A percentile compares a stretch with the other conserved stretches of the same genome.
These are phyloP conservation scores for Arge pagana DNA, from an alignment of 2,888 invertebrate genomes.

Conservation along the genomic window DNA sequence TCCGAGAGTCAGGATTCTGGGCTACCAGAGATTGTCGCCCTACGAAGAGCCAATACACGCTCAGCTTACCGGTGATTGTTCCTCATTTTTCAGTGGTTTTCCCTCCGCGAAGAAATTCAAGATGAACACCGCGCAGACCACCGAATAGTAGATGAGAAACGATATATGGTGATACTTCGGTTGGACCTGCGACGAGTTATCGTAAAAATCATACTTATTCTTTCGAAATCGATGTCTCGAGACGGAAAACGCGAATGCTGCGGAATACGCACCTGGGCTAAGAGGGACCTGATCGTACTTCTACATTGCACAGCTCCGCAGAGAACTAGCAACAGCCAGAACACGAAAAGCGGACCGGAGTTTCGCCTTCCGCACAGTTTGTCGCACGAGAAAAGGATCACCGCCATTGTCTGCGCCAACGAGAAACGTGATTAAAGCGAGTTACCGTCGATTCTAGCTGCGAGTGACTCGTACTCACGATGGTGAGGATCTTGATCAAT, in stretches of 20 bases:
- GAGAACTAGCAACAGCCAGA: constrained; percentile 81
- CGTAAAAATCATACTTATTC: not conserved
- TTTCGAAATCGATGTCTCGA: not conserved
- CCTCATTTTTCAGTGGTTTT: constrained; percentile 59
- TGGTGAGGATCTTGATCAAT: constrained; percentile 75
- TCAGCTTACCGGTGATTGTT: constrained; percentile 11
- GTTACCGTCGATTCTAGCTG: too few relatives aligned
- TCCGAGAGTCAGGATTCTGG: too few relatives aligned
- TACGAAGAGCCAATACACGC: too few relatives aligned
- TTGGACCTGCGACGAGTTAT: constrained; percentile 41
- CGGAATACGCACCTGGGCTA: constrained; percentile 37
- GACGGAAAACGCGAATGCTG: constrained; percentile 1
- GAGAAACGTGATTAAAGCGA: constrained; percentile 16
- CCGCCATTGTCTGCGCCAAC: constrained; percentile 70
- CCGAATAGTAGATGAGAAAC: constrained; percentile 79
- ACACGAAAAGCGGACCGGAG: constrained; percentile 88
- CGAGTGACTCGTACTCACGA: too few relatives aligned
- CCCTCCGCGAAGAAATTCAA: constrained; percentile 82
- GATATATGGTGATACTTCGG: constrained; percentile 70
- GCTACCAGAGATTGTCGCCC: too few relatives aligned
- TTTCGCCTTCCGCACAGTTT: constrained; percentile 84
- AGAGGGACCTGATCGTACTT: constrained; percentile 56
- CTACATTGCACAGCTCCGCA: constrained; percentile 77
- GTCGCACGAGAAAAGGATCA: constrained; percentile 76
- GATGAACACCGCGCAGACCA: constrained; percentile 71